Evolutionary conservation across 2,797 vertebrate genomes (phyloP).

Genomic region (Hippocampus kuda): DNA sequence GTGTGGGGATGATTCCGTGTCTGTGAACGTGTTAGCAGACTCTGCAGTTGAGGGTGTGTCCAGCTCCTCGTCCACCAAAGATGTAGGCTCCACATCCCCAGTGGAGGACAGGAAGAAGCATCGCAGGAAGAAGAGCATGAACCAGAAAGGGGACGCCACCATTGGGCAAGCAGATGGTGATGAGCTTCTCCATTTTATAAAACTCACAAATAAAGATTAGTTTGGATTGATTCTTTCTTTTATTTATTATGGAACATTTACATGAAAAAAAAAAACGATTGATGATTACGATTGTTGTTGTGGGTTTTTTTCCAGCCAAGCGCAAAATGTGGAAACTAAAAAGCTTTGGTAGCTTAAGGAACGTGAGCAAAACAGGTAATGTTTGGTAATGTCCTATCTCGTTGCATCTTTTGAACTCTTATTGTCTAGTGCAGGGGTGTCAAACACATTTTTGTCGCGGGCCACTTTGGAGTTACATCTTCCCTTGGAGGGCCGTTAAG

Average conservation of each 20-base stretch:
- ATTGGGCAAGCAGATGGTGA: conserved; percentile 81
- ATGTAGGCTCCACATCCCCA: conserved; percentile 74
- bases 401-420: neutral
- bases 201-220: neutral
- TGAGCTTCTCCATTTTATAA: too few relatives aligned
- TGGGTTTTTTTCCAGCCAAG: conserved; percentile 67
- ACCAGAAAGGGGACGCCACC: conserved; percentile 79
- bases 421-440: neutral
- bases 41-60: conserved; percentile 76
- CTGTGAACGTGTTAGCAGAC: conserved; percentile 42
- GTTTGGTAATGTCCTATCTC: neutral
- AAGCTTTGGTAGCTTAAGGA: conserved; percentile 97
- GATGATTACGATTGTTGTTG: conserved; percentile 13
- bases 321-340: conserved; percentile 99
- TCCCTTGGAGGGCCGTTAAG: too few relatives aligned
- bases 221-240: neutral
- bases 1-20: neutral
- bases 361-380: conserved; percentile 97
- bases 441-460: too few relatives aligned
- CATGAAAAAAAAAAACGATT: neutral
- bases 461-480: too few relatives aligned
- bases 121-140: conserved; percentile 81
- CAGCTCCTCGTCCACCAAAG: conserved; percentile 71
- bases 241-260: neutral
- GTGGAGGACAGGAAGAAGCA: conserved; percentile 84